These are phyloP conservation scores for Oenanthe melanoleuca DNA, from an alignment of 2,113 vertebrate genomes.

Conservation along the genomic window DNA sequence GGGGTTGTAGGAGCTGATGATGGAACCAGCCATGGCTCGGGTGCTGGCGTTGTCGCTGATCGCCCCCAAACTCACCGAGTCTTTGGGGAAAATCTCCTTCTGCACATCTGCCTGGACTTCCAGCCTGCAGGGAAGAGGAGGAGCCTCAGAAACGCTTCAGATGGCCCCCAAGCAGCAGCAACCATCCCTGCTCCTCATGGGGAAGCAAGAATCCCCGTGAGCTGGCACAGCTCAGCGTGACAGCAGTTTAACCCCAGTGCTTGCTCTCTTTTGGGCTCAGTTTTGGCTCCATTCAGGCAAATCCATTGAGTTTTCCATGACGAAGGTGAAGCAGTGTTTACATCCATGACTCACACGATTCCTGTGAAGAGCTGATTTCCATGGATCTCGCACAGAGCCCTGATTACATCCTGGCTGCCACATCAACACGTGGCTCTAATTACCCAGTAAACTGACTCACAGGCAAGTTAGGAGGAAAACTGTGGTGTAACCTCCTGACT, in stretches of 20 bases:
- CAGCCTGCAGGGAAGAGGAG: constrained; percentile 77
- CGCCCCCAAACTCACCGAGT: constrained; percentile 92
- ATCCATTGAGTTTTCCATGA: constrained; percentile 52
- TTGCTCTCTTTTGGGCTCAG: neutral
- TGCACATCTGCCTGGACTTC: constrained; percentile 92
- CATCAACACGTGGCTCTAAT: constrained; percentile 59
- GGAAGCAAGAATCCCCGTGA: neutral
- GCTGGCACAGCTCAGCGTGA: neutral
- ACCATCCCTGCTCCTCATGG: accelerated
- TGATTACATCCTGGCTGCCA: constrained; percentile 21
- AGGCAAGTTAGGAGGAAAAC: neutral
- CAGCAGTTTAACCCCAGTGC: neutral
- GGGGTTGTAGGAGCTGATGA: constrained; percentile 97
- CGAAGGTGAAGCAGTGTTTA: constrained; percentile 2
- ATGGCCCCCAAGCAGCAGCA: neutral
- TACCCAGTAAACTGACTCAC: constrained; percentile 39
- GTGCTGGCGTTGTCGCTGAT: constrained; percentile 97
- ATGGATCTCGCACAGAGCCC: neutral
- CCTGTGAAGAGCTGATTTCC: constrained; percentile 48
- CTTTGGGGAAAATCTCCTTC: constrained; percentile 89
- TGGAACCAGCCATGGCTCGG: constrained; percentile 97
- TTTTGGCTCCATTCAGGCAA: constrained; percentile 38
- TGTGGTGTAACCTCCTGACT: constrained; percentile 22
- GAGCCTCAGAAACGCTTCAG: constrained; percentile 38
- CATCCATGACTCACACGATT: constrained; percentile 60